phyloP scores from a whole-genome alignment of 2,113 vertebrate genomes.

The Zingel zingel region DNA sequence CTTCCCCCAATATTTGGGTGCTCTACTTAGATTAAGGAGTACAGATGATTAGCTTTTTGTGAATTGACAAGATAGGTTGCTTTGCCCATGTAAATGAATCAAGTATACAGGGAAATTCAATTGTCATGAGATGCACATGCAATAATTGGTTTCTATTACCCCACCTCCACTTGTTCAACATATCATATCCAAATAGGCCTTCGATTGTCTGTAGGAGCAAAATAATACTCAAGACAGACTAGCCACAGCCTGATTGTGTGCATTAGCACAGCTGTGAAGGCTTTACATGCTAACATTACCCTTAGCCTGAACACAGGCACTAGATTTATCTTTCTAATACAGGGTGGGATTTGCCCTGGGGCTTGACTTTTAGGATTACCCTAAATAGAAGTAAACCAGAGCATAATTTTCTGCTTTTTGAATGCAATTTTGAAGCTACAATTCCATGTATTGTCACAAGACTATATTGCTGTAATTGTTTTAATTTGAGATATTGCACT shows the following conservation, averaged over 20 bases:
- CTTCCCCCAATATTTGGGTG: no score
- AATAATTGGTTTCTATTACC: conserved; percentile 12
- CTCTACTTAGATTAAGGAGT: neutral
- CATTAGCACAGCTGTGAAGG: neutral
- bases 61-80: neutral
- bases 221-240: neutral
- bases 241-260: neutral
- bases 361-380: conserved; percentile 13
- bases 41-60: neutral
- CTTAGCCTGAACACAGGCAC: neutral
- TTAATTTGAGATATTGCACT: neutral
- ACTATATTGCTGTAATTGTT: neutral
- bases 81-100: neutral
- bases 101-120: neutral
- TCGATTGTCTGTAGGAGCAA: neutral
- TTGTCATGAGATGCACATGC: conserved; percentile 3
- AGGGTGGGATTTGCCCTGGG: conserved; percentile 11
- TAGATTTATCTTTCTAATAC: neutral
- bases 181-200: neutral
- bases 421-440: neutral
- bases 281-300: neutral
- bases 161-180: neutral
- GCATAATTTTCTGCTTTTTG: conserved; percentile 3
- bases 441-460: neutral
- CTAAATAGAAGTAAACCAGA: neutral